phyloP scores from a whole-genome alignment of 1,140 invertebrate genomes.

The Sipha flava region DNA sequence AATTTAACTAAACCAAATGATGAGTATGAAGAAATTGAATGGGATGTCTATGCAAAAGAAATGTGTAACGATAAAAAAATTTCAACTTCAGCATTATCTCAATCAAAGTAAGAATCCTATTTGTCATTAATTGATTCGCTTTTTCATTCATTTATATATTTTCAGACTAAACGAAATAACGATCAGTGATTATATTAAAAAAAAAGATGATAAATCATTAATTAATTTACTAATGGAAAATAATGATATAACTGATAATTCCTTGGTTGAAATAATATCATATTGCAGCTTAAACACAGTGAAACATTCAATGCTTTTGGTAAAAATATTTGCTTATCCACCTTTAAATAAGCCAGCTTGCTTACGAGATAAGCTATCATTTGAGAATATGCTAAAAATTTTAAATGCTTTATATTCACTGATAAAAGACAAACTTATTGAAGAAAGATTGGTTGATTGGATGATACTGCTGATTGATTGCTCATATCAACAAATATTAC shows the following conservation, averaged over 20 bases:
- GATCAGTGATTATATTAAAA: background rate
- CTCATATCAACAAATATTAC: slow-evolving; percentile 14
- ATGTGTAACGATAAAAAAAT: slow-evolving; percentile 2
- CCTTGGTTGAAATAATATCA: slow-evolving; percentile 15
- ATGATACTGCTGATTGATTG: slow-evolving; percentile 19
- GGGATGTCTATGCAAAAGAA: slow-evolving; percentile 19
- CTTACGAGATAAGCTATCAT: background rate
- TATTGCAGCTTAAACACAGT: background rate
- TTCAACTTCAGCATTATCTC: slow-evolving; percentile 7
- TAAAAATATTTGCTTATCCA: slow-evolving; percentile 19
- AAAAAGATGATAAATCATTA: background rate
- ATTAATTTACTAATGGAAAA: background rate
- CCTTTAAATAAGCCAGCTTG: slow-evolving; percentile 15
- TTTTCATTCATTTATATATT: background rate
- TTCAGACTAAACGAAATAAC: slow-evolving; percentile 22
- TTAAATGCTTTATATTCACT: slow-evolving; percentile 5
- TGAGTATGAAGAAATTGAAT: slow-evolving; percentile 1
- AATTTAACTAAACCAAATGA: slow-evolving; percentile 28
- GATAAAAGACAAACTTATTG: slow-evolving; percentile 1
- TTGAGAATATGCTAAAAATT: slow-evolving; percentile 5
- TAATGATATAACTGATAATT: slow-evolving; percentile 12
- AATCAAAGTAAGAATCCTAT: slow-evolving; percentile 13
- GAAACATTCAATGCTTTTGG: slow-evolving; percentile 1
- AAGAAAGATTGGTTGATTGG: slow-evolving; percentile 25
- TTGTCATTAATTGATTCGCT: background rate